phyloP scores from a whole-genome alignment of 1,140 invertebrate species.

The Aphelinus atriplicis region DNA sequence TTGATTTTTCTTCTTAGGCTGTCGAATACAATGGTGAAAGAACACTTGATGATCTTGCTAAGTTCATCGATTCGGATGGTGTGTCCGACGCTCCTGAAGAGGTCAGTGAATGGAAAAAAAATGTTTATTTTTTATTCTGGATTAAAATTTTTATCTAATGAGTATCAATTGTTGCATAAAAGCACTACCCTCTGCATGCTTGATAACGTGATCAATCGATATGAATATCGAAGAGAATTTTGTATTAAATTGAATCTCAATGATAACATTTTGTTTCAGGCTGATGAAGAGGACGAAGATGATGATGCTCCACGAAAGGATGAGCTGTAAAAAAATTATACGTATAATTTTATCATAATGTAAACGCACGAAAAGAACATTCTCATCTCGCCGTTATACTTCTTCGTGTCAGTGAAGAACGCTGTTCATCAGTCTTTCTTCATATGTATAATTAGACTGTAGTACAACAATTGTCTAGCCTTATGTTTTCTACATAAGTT shows the following conservation, averaged over 20 bases:
- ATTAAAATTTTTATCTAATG: no score
- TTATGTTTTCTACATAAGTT: slow-evolving; percentile 36
- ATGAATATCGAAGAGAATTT: no score
- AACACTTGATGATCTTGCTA: slow-evolving; percentile 90
- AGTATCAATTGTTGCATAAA: no score
- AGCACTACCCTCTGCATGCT: no score
- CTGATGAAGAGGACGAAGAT: slow-evolving; percentile 73
- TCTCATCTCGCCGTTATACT: slow-evolving; percentile 14
- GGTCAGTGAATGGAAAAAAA: slow-evolving; percentile 59
- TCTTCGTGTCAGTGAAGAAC: slow-evolving; percentile 20
- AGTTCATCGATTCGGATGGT: slow-evolving; percentile 89
- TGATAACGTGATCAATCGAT: no score
- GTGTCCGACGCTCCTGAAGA: slow-evolving; percentile 72
- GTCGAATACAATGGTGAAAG: slow-evolving; percentile 95
- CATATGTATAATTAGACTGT: slow-evolving; percentile 17
- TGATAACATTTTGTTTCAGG: slow-evolving; percentile 51
- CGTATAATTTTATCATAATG: slow-evolving; percentile 29
- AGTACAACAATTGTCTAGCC: slow-evolving; percentile 24
- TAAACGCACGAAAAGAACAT: slow-evolving; percentile 39
- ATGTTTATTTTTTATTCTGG: no score
- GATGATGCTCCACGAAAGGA: slow-evolving; percentile 75
- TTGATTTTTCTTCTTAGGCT: slow-evolving; percentile 65
- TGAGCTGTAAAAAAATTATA: slow-evolving; percentile 70
- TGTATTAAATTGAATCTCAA: no score
- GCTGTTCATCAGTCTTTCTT: slow-evolving; percentile 8